phyloP scores from a whole-genome alignment of 2,888 invertebrate genomes.

The Alentia gelatinosa region DNA sequence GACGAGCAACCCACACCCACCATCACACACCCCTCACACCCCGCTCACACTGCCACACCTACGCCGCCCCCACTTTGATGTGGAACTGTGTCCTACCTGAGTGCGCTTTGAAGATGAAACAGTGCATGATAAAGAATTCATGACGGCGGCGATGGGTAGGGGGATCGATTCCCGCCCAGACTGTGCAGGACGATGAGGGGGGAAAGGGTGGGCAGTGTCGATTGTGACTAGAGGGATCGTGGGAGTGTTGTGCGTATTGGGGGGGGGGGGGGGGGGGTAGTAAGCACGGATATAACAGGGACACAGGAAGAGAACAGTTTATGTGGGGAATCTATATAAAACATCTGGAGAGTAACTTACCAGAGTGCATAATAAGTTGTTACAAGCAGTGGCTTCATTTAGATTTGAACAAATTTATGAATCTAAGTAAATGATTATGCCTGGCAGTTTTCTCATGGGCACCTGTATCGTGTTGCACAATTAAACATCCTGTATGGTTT shows the following conservation, averaged over 20 bases:
- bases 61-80: neutral
- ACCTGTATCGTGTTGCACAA: too few relatives aligned
- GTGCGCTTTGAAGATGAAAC: slow-evolving; percentile 47
- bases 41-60: neutral
- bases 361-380: too few relatives aligned
- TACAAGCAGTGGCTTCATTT: too few relatives aligned
- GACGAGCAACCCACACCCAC: neutral
- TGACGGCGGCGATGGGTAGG: neutral
- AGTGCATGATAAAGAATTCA: slow-evolving; percentile 43
- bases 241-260: too few relatives aligned
- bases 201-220: neutral
- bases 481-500: too few relatives aligned
- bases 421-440: too few relatives aligned
- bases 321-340: too few relatives aligned
- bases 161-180: neutral
- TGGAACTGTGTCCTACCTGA: slow-evolving; percentile 40
- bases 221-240: too few relatives aligned
- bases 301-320: too few relatives aligned
- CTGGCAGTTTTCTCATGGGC: too few relatives aligned
- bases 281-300: neutral
- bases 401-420: too few relatives aligned
- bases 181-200: neutral
- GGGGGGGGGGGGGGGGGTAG: neutral
- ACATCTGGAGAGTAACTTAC: too few relatives aligned
- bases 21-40: neutral